Base-by-base conservation (phyloP, 2,888 invertebrate species). In the Bursaphelenchus okinawaensis region DNA sequence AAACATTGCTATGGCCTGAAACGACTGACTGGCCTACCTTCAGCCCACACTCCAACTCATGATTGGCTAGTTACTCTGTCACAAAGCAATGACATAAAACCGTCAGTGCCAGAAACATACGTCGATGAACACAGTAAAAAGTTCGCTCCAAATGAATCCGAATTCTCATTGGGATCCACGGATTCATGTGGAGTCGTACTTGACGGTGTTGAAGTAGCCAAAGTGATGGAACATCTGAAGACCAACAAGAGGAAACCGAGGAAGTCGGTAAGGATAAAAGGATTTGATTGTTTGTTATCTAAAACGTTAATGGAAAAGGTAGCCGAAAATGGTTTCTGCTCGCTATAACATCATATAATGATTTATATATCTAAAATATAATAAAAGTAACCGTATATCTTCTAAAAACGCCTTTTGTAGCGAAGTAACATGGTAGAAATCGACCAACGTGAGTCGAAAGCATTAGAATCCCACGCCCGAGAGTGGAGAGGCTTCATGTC, bases 1-100 rank as follows among this genome's bases (percentile, higher is more conserved):
- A 50, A 73, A 23, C 78, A 80, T 52, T 68, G 72, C 24, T 79
- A 77, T 74, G 62, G 68, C 9, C 20, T 77, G 50, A 73, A 75
- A 40, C 71, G 70, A 1, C 66, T 71, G 23, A 57, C 66, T 4
- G 65, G 55, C 1, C 65, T 63, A 22, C 52, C 66, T 40, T 58
- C 63, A 24, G 64, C 66, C n/a, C 60, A 66, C n/a, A 59, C 55
- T 8, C 68, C 73, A 56, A 75, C 71, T 20, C 73, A 71, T 4
- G 68, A 63, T 29, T 76, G 78, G 77, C 66, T 77, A 40, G 60
- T 59, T 9, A 51, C 31, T 20, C 16, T 59, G 52, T 1, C 40
- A 40, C 40, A 40, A 40, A 40, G 40, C n/a, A 16, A 12, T 12
- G 12, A 12, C 40, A 40, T 40, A 12, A 40, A 40, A 40, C 16